Conservation (phyloP, 2,113 vertebrate genomes). For the Nannospalax galili region DNA sequence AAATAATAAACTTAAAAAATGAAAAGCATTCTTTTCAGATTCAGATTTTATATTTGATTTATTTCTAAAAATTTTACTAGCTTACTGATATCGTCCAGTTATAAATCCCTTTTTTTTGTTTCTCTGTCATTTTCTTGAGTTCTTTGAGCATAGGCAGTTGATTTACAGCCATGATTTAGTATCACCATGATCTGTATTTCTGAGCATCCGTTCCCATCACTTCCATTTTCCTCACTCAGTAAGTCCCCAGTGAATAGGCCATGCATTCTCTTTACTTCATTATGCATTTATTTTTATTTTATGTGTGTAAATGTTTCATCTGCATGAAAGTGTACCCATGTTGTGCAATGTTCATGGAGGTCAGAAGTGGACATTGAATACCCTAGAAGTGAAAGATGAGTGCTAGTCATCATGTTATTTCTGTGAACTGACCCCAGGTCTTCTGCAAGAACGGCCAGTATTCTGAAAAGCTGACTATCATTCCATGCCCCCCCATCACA, state of each 20-base stretch:
- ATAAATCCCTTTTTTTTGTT: background rate
- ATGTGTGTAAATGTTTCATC: too few relatives aligned
- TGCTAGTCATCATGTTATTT: too few relatives aligned
- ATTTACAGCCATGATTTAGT: background rate
- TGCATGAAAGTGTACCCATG: too few relatives aligned
- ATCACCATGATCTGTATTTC: background rate
- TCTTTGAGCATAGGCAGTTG: background rate
- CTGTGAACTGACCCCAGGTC: too few relatives aligned
- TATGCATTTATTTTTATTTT: background rate
- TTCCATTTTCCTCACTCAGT: background rate
- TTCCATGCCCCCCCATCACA: too few relatives aligned
- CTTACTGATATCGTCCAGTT: background rate
- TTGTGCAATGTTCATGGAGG: too few relatives aligned
- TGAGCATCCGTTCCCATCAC: background rate
- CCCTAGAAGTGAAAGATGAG: too few relatives aligned
- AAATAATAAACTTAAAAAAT: too few relatives aligned
- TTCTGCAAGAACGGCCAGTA: too few relatives aligned
- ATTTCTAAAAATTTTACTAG: background rate
- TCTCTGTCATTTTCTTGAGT: background rate
- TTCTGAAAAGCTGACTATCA: too few relatives aligned
- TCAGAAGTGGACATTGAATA: too few relatives aligned
- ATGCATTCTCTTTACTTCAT: background rate
- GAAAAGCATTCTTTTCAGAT: background rate
- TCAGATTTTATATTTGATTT: background rate
- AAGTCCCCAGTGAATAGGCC: background rate